Conservation (phyloP, 1,140 invertebrate genomes). For the Littorina saxatilis region DNA sequence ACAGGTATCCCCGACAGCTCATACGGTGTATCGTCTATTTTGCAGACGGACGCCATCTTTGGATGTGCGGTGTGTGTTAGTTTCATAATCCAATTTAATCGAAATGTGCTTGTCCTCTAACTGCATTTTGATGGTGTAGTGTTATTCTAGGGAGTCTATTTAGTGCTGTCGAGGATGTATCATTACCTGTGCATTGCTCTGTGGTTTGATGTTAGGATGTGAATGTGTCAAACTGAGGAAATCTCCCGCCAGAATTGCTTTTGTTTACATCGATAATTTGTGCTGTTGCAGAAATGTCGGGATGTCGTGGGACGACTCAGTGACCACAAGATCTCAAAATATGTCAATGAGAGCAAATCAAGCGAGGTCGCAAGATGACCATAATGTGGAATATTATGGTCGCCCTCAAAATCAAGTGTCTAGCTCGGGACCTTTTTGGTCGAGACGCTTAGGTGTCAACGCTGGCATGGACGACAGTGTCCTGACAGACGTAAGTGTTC, state of each 20-base stretch:
- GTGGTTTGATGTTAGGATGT: background rate
- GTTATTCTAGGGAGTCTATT: background rate
- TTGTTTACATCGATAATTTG: conserved; percentile 27
- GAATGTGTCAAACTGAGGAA: conserved; percentile 15
- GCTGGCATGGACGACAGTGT: conserved; percentile 4
- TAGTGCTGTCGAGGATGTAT: too few relatives aligned
- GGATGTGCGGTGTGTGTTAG: conserved; percentile 2
- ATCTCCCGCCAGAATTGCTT: conserved; percentile 20
- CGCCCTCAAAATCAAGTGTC: conserved; percentile 14
- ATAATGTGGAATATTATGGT: conserved; percentile 16
- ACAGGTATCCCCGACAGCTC: background rate
- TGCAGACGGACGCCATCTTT: conserved; percentile 19
- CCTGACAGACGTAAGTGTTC: conserved; percentile 1
- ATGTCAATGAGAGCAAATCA: conserved; percentile 23
- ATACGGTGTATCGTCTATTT: background rate
- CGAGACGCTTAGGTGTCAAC: conserved; percentile 19
- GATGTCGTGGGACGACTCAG: conserved; percentile 29
- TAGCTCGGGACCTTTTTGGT: background rate
- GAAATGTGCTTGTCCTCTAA: background rate
- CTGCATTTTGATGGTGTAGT: background rate
- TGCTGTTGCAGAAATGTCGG: conserved; percentile 21
- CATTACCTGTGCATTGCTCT: background rate
- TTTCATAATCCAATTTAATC: background rate
- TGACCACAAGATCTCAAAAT: conserved; percentile 17
- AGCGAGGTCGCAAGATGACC: conserved; percentile 20